A percentile compares a stretch with the other conserved stretches of the same genome.
Evolutionary conservation across 2,797 vertebrate species (phyloP).

Genomic region (Galago senegalensis): DNA sequence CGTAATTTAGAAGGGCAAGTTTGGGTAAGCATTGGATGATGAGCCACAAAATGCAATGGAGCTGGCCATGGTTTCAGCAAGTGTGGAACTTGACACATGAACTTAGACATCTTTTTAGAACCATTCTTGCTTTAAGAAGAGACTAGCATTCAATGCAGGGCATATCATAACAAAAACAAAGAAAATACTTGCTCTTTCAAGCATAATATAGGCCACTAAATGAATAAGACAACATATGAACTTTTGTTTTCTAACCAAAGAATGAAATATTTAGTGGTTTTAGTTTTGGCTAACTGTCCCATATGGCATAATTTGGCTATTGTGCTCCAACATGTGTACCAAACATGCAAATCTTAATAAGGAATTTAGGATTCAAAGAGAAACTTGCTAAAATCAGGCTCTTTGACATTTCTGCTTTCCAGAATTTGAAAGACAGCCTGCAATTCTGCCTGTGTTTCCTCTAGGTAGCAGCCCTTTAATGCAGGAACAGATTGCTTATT

Average conservation of each 20-base stretch:
- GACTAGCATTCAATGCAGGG: neutral
- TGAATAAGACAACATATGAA: neutral
- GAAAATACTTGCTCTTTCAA: conserved; percentile 2
- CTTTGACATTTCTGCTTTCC: conserved; percentile 53
- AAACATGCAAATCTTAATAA: conserved; percentile 56
- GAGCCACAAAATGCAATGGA: neutral
- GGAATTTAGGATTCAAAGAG: conserved; percentile 46
- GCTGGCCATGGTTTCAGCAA: neutral
- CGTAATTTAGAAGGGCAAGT: conserved; percentile 5
- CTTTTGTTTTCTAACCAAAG: conserved; percentile 22
- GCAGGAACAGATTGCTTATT: conserved; percentile 74
- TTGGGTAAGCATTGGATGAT: neutral
- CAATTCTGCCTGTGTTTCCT: conserved; percentile 67
- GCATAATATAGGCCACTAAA: neutral
- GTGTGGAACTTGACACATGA: neutral
- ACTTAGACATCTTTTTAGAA: neutral
- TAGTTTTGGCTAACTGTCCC: neutral
- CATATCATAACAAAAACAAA: neutral
- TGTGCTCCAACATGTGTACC: neutral
- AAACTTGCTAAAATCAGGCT: conserved; percentile 6
- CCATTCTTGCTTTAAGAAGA: neutral
- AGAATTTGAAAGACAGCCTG: conserved; percentile 55
- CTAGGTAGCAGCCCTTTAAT: conserved; percentile 67
- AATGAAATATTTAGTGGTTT: neutral
- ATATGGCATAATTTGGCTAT: neutral